Base-by-base conservation (phyloP, 1,140 invertebrate genomes). In the Myzus persicae region DNA sequence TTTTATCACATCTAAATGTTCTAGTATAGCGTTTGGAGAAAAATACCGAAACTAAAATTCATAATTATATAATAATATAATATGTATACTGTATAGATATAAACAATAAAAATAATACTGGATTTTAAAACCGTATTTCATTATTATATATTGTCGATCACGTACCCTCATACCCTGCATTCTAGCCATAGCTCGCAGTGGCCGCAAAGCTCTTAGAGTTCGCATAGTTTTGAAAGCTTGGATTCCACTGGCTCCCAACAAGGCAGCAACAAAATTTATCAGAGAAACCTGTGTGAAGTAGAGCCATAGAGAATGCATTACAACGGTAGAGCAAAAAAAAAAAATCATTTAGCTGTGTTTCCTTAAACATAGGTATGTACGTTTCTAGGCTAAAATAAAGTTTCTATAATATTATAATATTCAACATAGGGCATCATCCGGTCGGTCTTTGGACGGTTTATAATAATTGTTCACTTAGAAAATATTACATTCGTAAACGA, bases 141-240 rank as follows among this genome's bases (percentile, higher is more conserved):
- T 89, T 54, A 89, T 46, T 51, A 82, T 20, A 36, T 93, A 46
- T 89, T 67, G 8, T 93, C 51, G 85, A 89, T 91, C 96, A 97
- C 97, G 96, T 98, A 99, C 98, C 97, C 98, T 97, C 98, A 99
- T 99, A 96, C 98, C 98, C 97, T 99, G 98, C 98, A 99, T 98
- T 96, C 98, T 97, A 96, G 98, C 98, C 97, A 99, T 98, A 95
- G 98, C 98, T 96, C 98, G 97, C 96, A 99, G 97, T 95, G 98
- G 98, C 95, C 98, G 97, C 96, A 99, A 97, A 95, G 98, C 98
- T 96, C 98, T 97, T 95, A 99, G 96, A 95, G 98, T 99, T 97
- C 98, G 96, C 98, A 99, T 99, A 95, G 98, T 99, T 98, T 99
- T 99, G 97, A 99, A 99, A 96, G 98, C 98, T 97, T 99, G 98